These are phyloP conservation scores for Diorhabda elongata DNA, from an alignment of 1,140 invertebrate species.

Conservation along the genomic window DNA sequence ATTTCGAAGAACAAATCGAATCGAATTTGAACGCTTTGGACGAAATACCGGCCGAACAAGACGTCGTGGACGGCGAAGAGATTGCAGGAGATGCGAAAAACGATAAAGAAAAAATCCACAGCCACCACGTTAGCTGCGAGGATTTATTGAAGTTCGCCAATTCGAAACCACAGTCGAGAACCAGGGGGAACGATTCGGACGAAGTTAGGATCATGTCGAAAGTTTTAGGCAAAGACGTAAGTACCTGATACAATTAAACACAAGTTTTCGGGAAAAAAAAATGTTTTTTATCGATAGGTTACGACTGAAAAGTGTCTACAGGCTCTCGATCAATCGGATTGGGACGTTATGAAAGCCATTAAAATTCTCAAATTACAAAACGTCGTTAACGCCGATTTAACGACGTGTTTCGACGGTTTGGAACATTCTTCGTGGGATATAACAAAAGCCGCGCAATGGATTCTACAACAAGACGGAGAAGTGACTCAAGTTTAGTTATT, in stretches of 20 bases:
- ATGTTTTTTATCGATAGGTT: constrained; percentile 53
- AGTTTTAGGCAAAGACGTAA: constrained; percentile 77
- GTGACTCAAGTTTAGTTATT: constrained; percentile 39
- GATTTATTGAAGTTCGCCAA: constrained; percentile 88
- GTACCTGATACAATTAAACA: constrained; percentile 25
- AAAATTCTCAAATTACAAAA: constrained; percentile 76
- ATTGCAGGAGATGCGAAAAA: constrained; percentile 21
- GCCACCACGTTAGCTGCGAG: constrained; percentile 85
- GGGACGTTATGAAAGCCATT: constrained; percentile 86
- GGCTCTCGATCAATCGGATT: constrained; percentile 77
- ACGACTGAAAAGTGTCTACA: constrained; percentile 73
- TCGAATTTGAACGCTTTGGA: constrained; percentile 63
- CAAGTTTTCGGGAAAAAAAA: background rate
- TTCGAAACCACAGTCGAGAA: constrained; percentile 75
- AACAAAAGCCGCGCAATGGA: constrained; percentile 46
- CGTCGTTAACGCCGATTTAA: constrained; percentile 50
- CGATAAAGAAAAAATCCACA: constrained; percentile 34
- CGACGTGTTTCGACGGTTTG: constrained; percentile 40
- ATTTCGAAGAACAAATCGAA: constrained; percentile 60
- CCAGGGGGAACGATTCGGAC: constrained; percentile 79
- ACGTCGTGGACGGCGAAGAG: constrained; percentile 38
- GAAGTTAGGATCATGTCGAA: constrained; percentile 90
- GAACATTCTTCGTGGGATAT: constrained; percentile 44
- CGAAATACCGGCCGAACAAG: constrained; percentile 42
- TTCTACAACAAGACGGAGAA: constrained; percentile 45